These are phyloP conservation scores for Lepus townsendii DNA, from an alignment of 2,797 vertebrate genomes.

Conservation along the genomic window DNA sequence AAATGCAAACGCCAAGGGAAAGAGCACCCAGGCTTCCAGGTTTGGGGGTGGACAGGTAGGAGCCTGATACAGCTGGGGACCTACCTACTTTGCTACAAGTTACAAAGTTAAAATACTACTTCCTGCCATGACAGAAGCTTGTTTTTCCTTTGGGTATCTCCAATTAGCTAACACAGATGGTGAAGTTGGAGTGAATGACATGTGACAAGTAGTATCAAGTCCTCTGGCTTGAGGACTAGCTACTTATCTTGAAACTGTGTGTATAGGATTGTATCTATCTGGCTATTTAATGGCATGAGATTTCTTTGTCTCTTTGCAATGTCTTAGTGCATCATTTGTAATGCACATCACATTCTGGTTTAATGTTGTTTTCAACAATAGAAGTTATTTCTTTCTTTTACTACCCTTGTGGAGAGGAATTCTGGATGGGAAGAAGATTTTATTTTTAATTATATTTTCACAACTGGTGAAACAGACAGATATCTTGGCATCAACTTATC, in stretches of 20 bases:
- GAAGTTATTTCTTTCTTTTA: not conserved
- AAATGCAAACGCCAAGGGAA: not conserved
- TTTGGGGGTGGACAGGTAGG: not conserved
- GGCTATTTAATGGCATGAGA: not conserved
- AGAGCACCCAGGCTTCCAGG: not conserved
- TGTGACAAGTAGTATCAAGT: not conserved
- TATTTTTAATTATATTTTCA: conserved; percentile 39
- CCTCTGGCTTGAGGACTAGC: conserved; percentile 1
- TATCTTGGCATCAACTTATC: conserved; percentile 35
- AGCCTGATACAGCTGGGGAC: not conserved
- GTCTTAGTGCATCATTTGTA: not conserved
- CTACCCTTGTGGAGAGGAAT: not conserved
- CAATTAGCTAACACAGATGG: not conserved
- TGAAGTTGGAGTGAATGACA: conserved; percentile 12
- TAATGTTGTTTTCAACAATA: not conserved
- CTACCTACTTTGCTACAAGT: not conserved
- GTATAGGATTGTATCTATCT: not conserved
- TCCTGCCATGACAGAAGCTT: not conserved
- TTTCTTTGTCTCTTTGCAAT: not conserved
- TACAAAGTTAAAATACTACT: not conserved
- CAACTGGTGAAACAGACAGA: not conserved
- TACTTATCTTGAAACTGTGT: not conserved
- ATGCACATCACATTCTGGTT: not conserved
- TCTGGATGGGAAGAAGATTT: not conserved
- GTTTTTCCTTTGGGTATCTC: not conserved